A percentile compares a stretch with the other conserved stretches of the same genome.
Conservation (phyloP, 1,140 invertebrate genomes). For the honey bee (Apis mellifera) region Amel_HAv3.1 CM009932.2:10543001-10543500, state of each 20-base stretch:
- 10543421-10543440: slow-evolving; percentile 33
- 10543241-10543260: slow-evolving; percentile 61
- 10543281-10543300: slow-evolving; percentile 70
- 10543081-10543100: no score
- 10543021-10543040: slow-evolving; percentile 25
- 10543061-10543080: slow-evolving; percentile 47
- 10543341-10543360: not conserved
- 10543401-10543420: slow-evolving; percentile 55
- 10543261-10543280: slow-evolving; percentile 61
- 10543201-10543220: slow-evolving; percentile 66
- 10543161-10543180: slow-evolving; percentile 64
- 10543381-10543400: slow-evolving; percentile 22
- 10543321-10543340: slow-evolving; percentile 61
- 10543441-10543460: slow-evolving; percentile 21
- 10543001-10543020: slow-evolving; percentile 72
- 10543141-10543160: slow-evolving; percentile 61
- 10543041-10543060: slow-evolving; percentile 35
- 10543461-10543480: slow-evolving; percentile 28
- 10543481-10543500: not conserved
- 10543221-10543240: slow-evolving; percentile 65
- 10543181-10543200: slow-evolving; percentile 56
- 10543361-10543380: slow-evolving; percentile 43
- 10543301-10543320: slow-evolving; percentile 70
- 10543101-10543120: not conserved
- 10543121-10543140: slow-evolving; percentile 64